These are phyloP conservation scores for Scaptomyza flava DNA, from an alignment of 2,888 invertebrate species.

Conservation along the genomic window DNA sequence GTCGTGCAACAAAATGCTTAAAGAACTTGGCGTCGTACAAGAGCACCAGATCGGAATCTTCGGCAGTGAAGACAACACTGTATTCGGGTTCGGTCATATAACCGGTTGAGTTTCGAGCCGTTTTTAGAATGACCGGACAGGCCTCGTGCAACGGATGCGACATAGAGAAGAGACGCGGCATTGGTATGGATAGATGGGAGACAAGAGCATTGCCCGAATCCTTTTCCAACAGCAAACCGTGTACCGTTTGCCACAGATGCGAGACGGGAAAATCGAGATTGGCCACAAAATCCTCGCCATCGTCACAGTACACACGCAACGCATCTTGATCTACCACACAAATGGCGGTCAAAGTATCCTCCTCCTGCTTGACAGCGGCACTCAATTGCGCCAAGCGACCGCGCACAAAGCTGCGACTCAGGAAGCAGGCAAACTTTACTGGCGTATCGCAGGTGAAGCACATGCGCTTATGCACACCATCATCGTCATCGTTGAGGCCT, in stretches of 20 bases:
- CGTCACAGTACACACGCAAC: slow-evolving; percentile 90
- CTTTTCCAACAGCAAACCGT: slow-evolving; percentile 93
- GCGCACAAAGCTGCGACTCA: slow-evolving; percentile 86
- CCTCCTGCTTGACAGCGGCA: slow-evolving; percentile 46
- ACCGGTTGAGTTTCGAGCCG: slow-evolving; percentile 86
- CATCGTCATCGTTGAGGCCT: slow-evolving; percentile 59
- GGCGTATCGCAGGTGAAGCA: slow-evolving; percentile 93
- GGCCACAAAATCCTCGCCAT: slow-evolving; percentile 93
- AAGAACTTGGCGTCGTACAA: slow-evolving; percentile 91
- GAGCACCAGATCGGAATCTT: slow-evolving; percentile 92
- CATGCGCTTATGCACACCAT: slow-evolving; percentile 71
- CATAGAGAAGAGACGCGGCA: slow-evolving; percentile 93
- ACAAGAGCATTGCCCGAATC: slow-evolving; percentile 84
- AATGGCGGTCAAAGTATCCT: slow-evolving; percentile 74
- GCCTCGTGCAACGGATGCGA: slow-evolving; percentile 96
- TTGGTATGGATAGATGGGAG: slow-evolving; percentile 84
- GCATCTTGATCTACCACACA: slow-evolving; percentile 88
- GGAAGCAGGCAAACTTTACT: slow-evolving; percentile 92
- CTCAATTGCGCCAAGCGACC: slow-evolving; percentile 62
- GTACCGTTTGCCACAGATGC: slow-evolving; percentile 93
- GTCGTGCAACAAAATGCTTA: slow-evolving; percentile 92
- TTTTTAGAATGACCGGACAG: slow-evolving; percentile 91
- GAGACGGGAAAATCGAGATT: slow-evolving; percentile 92
- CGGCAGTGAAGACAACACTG: slow-evolving; percentile 90
- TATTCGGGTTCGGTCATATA: slow-evolving; percentile 88